phyloP scores from a whole-genome alignment of 2,888 invertebrate species.

The Myopa tessellatipennis region DNA sequence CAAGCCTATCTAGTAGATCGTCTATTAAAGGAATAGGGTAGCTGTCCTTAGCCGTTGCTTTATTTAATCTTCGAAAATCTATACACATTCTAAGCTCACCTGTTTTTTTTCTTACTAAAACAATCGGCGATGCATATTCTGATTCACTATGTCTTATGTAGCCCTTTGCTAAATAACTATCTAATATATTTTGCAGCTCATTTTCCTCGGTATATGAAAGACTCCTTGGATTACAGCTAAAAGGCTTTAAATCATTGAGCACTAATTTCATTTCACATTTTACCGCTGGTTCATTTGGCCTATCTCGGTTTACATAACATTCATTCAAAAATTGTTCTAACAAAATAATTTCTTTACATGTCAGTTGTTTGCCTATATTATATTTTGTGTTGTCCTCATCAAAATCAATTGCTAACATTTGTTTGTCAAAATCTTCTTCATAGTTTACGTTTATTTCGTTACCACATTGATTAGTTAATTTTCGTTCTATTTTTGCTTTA shows the following conservation, averaged over 20 bases:
- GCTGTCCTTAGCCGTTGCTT: constrained; percentile 22
- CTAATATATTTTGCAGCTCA: too few relatives aligned
- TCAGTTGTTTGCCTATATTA: background rate
- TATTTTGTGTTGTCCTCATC: background rate
- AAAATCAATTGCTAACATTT: background rate
- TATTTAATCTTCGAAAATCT: constrained; percentile 39
- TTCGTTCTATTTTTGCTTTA: too few relatives aligned
- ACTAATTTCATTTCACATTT: constrained; percentile 39
- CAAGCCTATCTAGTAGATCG: constrained; percentile 33
- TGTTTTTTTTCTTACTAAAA: constrained; percentile 37
- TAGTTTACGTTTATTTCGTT: too few relatives aligned
- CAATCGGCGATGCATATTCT: constrained; percentile 17
- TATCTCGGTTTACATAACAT: constrained; percentile 24
- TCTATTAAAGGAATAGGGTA: constrained; percentile 40
- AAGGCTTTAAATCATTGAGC: background rate
- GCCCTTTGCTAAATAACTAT: too few relatives aligned
- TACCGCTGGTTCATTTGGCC: constrained; percentile 35
- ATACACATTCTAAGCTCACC: constrained; percentile 38
- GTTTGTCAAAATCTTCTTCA: too few relatives aligned
- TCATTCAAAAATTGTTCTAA: constrained; percentile 29
- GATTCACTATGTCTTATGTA: background rate
- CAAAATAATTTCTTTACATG: constrained; percentile 8
- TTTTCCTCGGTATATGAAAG: too few relatives aligned
- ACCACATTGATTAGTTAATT: too few relatives aligned
- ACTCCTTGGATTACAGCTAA: too few relatives aligned